These are phyloP conservation scores for Nomada ruficornis DNA, from an alignment of 2,888 invertebrate genomes.

Conservation along the genomic window DNA sequence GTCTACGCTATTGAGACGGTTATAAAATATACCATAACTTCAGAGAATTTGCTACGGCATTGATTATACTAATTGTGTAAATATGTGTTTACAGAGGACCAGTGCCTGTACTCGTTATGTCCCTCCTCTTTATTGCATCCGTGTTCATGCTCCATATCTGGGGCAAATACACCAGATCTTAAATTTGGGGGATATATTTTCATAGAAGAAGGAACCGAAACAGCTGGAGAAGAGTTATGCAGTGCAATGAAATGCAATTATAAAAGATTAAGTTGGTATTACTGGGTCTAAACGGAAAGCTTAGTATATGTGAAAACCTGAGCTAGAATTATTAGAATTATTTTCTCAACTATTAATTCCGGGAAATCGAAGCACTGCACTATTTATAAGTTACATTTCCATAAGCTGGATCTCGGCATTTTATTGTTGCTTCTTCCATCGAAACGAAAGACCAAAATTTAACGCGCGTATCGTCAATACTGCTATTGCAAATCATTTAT, in stretches of 20 bases:
- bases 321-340: slow-evolving; percentile 32
- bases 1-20: too few relatives aligned
- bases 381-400: slow-evolving; percentile 29
- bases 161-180: slow-evolving; percentile 98
- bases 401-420: slow-evolving; percentile 30
- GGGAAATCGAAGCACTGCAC: background rate
- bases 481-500: slow-evolving; percentile 21
- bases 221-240: background rate
- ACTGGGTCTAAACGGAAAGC: background rate
- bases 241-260: slow-evolving; percentile 1
- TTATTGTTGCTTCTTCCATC: slow-evolving; percentile 14
- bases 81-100: slow-evolving; percentile 91
- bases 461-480: slow-evolving; percentile 2
- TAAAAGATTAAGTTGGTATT: background rate
- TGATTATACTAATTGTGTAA: slow-evolving; percentile 17
- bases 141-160: slow-evolving; percentile 99
- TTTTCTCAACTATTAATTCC: slow-evolving; percentile 14
- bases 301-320: background rate
- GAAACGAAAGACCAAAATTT: slow-evolving; percentile 2
- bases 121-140: slow-evolving; percentile 98
- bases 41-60: too few relatives aligned
- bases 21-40: too few relatives aligned
- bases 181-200: slow-evolving; percentile 74
- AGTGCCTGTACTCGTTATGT: slow-evolving; percentile 99
- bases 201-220: background rate